Evolutionary conservation across 2,888 invertebrate species (phyloP).

Genomic region (Omphaloscelis lunosa): DNA sequence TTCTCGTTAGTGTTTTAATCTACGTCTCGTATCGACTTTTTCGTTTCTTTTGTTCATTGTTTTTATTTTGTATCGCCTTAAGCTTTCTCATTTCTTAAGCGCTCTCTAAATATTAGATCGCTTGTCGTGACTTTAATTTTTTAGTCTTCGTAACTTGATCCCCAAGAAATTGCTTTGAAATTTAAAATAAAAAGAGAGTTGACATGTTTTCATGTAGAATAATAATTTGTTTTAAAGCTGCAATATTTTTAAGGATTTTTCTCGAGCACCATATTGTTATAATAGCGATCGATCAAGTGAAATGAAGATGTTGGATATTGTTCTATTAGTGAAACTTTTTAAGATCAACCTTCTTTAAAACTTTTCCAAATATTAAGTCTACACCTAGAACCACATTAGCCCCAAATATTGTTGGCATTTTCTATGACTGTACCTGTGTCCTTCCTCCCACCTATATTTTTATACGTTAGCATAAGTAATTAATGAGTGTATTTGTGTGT

Average conservation of each 20-base stretch:
- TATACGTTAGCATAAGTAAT: no score
- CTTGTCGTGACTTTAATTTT: conserved; percentile 36
- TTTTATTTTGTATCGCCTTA: conserved; percentile 38
- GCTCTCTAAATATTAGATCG: conserved; percentile 49
- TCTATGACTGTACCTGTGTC: not conserved
- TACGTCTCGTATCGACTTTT: conserved; percentile 19
- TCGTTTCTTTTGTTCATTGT: conserved; percentile 37
- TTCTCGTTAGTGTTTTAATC: conserved; percentile 38
- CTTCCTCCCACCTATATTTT: no score
- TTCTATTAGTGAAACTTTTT: not conserved
- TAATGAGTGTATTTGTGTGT: no score
- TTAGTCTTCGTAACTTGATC: conserved; percentile 36
- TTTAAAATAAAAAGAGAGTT: conserved; percentile 30
- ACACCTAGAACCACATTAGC: not conserved
- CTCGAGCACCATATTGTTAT: not conserved
- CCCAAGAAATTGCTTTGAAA: conserved; percentile 33
- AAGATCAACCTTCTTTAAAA: not conserved
- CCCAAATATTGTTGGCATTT: no score
- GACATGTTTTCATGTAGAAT: conserved; percentile 20
- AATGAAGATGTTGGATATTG: not conserved
- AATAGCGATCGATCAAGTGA: not conserved
- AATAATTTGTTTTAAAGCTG: conserved; percentile 23
- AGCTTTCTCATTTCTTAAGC: conserved; percentile 54
- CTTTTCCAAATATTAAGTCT: not conserved
- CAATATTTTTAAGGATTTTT: not conserved